phyloP scores from a whole-genome alignment of 2,113 vertebrate genomes.

The Antigone vipio region DNA sequence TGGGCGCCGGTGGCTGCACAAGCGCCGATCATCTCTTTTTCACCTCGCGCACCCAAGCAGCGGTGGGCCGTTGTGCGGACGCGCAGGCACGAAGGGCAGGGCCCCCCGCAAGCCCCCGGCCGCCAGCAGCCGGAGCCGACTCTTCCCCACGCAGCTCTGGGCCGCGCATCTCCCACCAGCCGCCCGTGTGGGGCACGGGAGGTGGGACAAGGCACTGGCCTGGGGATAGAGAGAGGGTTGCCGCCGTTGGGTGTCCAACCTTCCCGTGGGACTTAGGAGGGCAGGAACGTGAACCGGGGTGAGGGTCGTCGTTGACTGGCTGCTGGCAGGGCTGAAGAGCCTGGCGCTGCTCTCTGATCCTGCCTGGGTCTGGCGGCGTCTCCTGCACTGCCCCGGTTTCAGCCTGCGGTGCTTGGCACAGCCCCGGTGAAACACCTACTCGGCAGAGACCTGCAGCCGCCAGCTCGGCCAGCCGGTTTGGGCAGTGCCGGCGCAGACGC shows the following conservation, averaged over 20 bases:
- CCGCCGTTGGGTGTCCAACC: rapidly evolving
- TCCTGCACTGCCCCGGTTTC: not conserved
- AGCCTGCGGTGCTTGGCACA: not conserved
- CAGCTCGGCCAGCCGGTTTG: not conserved
- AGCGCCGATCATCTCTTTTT: rapidly evolving
- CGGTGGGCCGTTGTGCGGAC: rapidly evolving
- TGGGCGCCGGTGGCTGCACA: not conserved
- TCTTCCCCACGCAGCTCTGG: not conserved
- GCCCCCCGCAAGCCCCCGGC: not conserved
- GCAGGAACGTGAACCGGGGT: not conserved
- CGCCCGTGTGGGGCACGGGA: not conserved
- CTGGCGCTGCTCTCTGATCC: not conserved
- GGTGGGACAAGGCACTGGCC: not conserved
- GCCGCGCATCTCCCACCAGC: not conserved
- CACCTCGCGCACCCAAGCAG: not conserved
- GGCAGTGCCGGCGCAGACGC: not conserved
- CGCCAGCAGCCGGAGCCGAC: not conserved
- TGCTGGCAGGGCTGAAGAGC: not conserved
- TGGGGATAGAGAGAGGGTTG: not conserved
- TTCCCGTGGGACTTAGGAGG: rapidly evolving
- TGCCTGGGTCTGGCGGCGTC: not conserved
- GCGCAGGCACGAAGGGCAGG: not conserved
- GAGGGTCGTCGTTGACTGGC: rapidly evolving
- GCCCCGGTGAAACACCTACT: not conserved
- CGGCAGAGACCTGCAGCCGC: not conserved